Conservation (phyloP, 2,797 vertebrate species). For the Cossypha polioptera region DNA sequence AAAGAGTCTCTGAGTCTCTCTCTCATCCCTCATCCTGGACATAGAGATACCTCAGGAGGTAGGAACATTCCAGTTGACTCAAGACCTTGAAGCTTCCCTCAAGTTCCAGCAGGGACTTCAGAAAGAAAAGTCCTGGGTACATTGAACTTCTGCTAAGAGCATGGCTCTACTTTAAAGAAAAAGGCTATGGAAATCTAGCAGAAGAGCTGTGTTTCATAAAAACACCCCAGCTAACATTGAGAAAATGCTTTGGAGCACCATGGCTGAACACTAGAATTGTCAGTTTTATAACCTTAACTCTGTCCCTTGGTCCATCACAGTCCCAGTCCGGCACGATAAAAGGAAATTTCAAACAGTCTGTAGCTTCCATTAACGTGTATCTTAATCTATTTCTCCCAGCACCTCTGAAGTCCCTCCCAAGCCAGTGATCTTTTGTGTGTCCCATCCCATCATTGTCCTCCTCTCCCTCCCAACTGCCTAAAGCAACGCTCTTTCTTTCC, state of each 20-base stretch:
- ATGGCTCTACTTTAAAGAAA: neutral
- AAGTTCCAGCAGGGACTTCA: neutral
- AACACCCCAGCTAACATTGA: neutral
- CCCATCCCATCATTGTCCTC: fast-evolving
- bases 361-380: neutral
- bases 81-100: neutral
- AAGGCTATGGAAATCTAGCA: neutral
- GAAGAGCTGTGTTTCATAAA: neutral
- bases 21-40: neutral
- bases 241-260: neutral
- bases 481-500: neutral
- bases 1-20: neutral
- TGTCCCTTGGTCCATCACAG: neutral
- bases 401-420: neutral
- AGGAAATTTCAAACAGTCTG: neutral
- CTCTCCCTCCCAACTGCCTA: neutral
- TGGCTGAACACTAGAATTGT: neutral
- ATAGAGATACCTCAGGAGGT: neutral
- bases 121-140: neutral
- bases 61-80: neutral
- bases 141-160: neutral
- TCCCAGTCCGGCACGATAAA: neutral
- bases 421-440: neutral
- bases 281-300: neutral
- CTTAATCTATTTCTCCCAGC: neutral